These are phyloP conservation scores for Burhinus bistriatus DNA, from an alignment of 2,113 vertebrate genomes.

Conservation along the genomic window DNA sequence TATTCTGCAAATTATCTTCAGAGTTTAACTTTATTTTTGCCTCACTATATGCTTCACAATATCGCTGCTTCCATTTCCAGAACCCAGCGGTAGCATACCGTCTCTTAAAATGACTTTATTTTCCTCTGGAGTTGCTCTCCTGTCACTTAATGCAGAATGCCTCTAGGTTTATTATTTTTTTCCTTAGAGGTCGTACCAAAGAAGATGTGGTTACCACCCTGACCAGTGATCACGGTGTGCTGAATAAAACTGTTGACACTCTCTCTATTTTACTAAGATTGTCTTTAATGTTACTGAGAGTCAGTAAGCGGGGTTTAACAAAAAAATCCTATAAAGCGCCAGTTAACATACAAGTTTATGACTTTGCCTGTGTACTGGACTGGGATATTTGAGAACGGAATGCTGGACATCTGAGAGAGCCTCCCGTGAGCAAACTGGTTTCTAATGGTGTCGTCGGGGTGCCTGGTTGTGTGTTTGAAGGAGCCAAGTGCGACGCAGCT, in stretches of 20 bases:
- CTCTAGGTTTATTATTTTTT: not conserved
- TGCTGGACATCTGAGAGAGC: not conserved
- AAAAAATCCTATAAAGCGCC: not conserved
- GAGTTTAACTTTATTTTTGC: not conserved
- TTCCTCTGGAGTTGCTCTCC: not conserved
- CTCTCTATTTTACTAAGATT: not conserved
- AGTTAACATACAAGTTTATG: not conserved
- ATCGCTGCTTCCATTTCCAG: not conserved
- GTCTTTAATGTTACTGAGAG: not conserved
- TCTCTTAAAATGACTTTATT: not conserved
- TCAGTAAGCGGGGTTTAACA: not conserved
- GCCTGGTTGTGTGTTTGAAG: constrained; percentile 10
- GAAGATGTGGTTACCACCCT: not conserved
- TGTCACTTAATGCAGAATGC: not conserved
- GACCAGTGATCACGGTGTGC: not conserved
- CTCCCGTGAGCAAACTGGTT: constrained; percentile 16
- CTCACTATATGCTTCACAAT: not conserved
- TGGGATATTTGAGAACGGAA: constrained; percentile 13
- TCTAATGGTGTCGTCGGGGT: constrained; percentile 26
- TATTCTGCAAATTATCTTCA: not conserved
- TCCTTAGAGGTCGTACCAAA: not conserved
- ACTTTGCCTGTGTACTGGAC: not conserved
- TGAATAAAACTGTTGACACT: not conserved
- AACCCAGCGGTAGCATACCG: not conserved
- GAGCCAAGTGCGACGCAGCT: constrained; percentile 26